Evolutionary conservation across 1,140 invertebrate species (phyloP).

Genomic region (Popillia japonica): DNA sequence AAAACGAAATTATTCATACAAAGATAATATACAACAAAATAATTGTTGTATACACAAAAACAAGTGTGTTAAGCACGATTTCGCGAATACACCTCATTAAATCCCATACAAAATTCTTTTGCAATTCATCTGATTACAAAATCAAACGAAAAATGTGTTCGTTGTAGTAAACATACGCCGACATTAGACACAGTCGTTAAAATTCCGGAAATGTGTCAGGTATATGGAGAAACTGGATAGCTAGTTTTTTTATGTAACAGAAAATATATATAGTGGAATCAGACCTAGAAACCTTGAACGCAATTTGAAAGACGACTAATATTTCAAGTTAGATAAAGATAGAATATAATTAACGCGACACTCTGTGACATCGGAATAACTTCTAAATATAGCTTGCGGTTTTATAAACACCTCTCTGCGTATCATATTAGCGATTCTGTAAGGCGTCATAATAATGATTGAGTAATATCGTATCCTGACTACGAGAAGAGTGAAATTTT

Average conservation of each 20-base stretch:
- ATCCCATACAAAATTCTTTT: no score
- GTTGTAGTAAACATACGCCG: background rate
- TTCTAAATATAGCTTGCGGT: background rate
- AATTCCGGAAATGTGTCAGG: constrained; percentile 13
- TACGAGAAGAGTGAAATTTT: no score
- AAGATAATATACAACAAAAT: no score
- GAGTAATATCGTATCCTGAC: no score
- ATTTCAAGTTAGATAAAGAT: background rate
- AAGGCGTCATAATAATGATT: no score
- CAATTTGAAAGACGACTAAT: constrained; percentile 2
- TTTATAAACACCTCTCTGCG: background rate
- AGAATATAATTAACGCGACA: background rate
- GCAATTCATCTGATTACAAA: no score
- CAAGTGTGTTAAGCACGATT: no score
- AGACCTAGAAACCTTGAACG: background rate
- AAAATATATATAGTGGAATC: background rate
- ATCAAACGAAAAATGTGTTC: no score
- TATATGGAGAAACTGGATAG: background rate
- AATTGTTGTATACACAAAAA: no score
- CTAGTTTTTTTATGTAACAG: background rate
- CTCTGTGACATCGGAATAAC: background rate
- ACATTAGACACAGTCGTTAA: background rate
- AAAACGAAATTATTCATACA: no score
- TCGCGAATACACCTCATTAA: no score
- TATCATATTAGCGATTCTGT: background rate